Conservation (phyloP, 2,797 vertebrate species). For the Phylloscopus collybita region DNA sequence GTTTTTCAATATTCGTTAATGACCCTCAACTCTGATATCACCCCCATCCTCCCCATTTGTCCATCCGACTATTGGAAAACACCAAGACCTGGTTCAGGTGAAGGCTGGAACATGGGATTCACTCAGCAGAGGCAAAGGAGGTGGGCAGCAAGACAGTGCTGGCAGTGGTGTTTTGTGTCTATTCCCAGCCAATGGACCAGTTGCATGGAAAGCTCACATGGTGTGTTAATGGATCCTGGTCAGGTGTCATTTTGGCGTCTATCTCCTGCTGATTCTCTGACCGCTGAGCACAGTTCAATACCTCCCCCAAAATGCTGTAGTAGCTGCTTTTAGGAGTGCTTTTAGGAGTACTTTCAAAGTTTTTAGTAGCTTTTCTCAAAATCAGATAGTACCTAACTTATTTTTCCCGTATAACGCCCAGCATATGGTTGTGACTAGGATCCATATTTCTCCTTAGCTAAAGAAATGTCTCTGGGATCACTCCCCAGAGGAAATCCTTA, state of each 20-base stretch:
- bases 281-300: neutral
- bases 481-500: neutral
- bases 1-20: neutral
- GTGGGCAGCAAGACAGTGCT: neutral
- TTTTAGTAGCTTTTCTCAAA: neutral
- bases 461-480: neutral
- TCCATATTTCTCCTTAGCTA: neutral
- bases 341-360: neutral
- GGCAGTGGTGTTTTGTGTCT: neutral
- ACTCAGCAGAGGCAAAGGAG: neutral
- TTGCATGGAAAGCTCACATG: neutral
- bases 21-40: neutral
- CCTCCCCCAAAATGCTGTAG: neutral
- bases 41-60: neutral
- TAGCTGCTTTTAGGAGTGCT: neutral
- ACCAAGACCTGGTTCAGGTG: neutral
- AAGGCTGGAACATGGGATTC: neutral
- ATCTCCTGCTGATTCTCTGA: neutral
- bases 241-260: neutral
- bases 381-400: neutral
- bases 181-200: neutral
- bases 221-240: neutral
- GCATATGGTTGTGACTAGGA: neutral
- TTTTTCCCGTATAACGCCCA: neutral
- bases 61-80: neutral